Conservation (phyloP, 2,888 invertebrate species). For the Eucera pruinosa region DNA sequence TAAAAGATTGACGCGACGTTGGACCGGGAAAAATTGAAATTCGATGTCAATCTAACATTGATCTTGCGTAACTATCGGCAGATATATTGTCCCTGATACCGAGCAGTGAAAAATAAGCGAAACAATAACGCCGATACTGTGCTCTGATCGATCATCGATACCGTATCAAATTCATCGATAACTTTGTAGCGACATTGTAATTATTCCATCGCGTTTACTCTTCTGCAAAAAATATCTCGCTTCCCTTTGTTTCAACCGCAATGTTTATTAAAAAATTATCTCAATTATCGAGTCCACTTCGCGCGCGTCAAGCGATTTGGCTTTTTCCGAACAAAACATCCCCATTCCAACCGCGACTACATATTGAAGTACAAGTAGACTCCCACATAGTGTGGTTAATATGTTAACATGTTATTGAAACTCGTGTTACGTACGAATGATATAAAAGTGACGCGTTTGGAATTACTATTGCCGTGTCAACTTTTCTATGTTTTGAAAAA, state of each 20-base stretch:
- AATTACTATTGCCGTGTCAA: no score
- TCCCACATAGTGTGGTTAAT: no score
- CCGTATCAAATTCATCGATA: slow-evolving; percentile 8
- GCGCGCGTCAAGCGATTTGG: neutral
- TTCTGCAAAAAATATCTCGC: neutral
- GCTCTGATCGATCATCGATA: slow-evolving; percentile 10
- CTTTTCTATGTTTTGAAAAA: no score
- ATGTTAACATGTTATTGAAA: no score
- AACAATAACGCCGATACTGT: neutral
- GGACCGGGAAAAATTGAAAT: neutral
- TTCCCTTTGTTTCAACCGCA: neutral
- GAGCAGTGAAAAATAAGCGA: slow-evolving; percentile 4
- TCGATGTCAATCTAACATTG: no score
- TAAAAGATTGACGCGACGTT: no score
- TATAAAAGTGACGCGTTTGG: no score
- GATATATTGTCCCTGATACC: slow-evolving; percentile 13
- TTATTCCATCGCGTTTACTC: neutral
- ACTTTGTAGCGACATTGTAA: slow-evolving; percentile 2
- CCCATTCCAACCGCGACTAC: neutral
- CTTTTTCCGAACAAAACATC: neutral
- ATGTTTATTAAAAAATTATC: neutral
- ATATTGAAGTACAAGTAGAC: no score
- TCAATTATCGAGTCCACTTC: neutral
- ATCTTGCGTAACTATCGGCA: slow-evolving; percentile 2
- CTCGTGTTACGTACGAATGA: no score